Evolutionary conservation across 2,888 invertebrate species (phyloP).

Genomic region (Sicus ferrugineus): DNA sequence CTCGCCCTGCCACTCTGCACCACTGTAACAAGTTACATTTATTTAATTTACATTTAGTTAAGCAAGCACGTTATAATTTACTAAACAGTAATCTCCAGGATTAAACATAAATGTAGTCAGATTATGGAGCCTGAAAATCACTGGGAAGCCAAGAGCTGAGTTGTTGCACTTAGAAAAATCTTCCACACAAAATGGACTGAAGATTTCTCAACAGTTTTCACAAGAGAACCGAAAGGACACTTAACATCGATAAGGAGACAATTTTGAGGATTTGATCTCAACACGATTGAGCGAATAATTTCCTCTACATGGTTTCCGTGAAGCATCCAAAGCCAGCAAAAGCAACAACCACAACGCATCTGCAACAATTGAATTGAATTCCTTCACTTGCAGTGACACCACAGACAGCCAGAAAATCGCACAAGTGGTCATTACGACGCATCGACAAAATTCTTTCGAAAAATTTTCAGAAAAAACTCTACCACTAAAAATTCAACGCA

Average conservation of each 20-base stretch:
- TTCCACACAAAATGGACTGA: too few relatives aligned
- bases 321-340: not conserved
- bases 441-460: not conserved
- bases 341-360: not conserved
- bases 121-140: too few relatives aligned
- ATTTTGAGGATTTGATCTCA: not conserved
- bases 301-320: not conserved
- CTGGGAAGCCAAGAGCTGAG: not conserved
- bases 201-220: too few relatives aligned
- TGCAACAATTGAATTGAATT: constrained; percentile 21
- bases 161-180: too few relatives aligned
- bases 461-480: not conserved
- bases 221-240: constrained; percentile 7
- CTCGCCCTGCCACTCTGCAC: not conserved
- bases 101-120: too few relatives aligned
- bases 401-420: constrained; percentile 37
- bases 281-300: constrained; percentile 17
- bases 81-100: constrained; percentile 5
- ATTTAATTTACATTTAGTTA: constrained; percentile 32
- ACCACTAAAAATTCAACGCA: not conserved
- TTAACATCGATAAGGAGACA: not conserved
- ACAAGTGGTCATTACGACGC: constrained; percentile 42
- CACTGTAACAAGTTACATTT: constrained; percentile 1
- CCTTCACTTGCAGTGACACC: not conserved
- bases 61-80: constrained; percentile 20